phyloP scores from a whole-genome alignment of 1,140 invertebrate species.

The Drosophila melanica region DNA sequence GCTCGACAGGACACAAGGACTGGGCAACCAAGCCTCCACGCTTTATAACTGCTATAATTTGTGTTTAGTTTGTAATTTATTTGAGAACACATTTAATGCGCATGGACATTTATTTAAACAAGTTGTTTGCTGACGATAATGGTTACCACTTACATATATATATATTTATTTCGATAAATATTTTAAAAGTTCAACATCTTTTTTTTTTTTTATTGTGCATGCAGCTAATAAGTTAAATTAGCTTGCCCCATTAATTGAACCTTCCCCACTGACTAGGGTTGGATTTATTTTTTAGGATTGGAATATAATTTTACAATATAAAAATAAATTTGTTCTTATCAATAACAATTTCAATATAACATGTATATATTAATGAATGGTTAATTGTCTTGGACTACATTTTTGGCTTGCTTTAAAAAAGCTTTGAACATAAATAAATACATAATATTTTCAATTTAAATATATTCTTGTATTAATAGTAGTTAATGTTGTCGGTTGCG shows the following conservation, averaged over 20 bases:
- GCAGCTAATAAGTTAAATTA: constrained; percentile 48
- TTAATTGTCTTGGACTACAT: no score
- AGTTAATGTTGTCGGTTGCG: no score
- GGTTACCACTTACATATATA: constrained; percentile 13
- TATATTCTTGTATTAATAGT: no score
- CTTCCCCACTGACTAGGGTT: constrained; percentile 3
- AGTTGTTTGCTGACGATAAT: constrained; percentile 19
- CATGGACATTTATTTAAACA: constrained; percentile 13
- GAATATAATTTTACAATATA: no score
- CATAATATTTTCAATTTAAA: no score
- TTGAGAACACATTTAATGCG: constrained; percentile 37
- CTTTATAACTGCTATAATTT: constrained; percentile 29
- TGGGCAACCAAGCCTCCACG: constrained; percentile 6
- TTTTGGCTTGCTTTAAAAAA: no score
- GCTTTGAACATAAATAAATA: no score
- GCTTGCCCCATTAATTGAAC: not conserved
- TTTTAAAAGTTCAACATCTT: constrained; percentile 45
- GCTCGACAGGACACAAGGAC: not conserved
- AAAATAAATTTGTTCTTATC: no score
- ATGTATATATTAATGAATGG: no score
- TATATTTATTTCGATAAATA: constrained; percentile 71
- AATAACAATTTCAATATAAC: no score
- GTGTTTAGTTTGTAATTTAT: constrained; percentile 55
- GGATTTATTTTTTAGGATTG: not conserved
- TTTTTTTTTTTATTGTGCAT: constrained; percentile 25